Percentiles rank a stretch among this genome's conserved stretches.
These are phyloP conservation scores for Pseudomyrmex sp. DNA, from an alignment of 1,140 invertebrate genomes.

Conservation along the genomic window DNA sequence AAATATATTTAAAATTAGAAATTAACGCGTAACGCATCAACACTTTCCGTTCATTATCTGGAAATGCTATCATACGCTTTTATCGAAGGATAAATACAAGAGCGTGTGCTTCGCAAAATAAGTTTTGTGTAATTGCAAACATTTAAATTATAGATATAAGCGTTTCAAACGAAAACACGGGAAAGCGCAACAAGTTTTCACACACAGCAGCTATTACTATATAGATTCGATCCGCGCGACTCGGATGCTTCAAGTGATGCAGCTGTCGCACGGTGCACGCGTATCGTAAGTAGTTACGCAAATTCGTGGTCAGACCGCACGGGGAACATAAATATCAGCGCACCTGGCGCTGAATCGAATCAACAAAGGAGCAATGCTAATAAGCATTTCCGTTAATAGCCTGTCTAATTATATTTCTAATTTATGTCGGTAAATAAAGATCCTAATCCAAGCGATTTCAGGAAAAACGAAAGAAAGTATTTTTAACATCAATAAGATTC, in stretches of 20 bases:
- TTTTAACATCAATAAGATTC: not conserved
- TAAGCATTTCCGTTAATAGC: not conserved
- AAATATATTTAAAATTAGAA: too few species aligned
- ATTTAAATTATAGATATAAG: not conserved
- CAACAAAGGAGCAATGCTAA: constrained; percentile 21
- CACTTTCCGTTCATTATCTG: too few species aligned
- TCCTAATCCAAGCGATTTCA: not conserved
- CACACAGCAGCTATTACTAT: not conserved
- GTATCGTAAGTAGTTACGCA: constrained; percentile 11
- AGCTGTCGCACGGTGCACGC: not conserved
- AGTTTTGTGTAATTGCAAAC: not conserved
- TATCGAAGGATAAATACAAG: not conserved
- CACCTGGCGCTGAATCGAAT: constrained; percentile 24
- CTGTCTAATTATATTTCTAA: constrained; percentile 25
- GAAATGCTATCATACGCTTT: too few species aligned
- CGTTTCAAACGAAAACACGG: not conserved
- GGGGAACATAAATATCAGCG: not conserved
- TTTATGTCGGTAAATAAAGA: not conserved
- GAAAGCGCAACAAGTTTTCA: constrained; percentile 13
- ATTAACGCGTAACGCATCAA: too few species aligned
- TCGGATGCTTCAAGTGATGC: not conserved
- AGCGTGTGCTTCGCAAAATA: not conserved
- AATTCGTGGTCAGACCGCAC: constrained; percentile 18
- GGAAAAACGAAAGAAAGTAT: not conserved
- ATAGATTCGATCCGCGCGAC: not conserved